Evolutionary conservation across 37 sponge, comb jelly and placozoan genomes (phyloP), one percentile per base, ranked within the genome.

Genomic region (Ianthella basta): DNA sequence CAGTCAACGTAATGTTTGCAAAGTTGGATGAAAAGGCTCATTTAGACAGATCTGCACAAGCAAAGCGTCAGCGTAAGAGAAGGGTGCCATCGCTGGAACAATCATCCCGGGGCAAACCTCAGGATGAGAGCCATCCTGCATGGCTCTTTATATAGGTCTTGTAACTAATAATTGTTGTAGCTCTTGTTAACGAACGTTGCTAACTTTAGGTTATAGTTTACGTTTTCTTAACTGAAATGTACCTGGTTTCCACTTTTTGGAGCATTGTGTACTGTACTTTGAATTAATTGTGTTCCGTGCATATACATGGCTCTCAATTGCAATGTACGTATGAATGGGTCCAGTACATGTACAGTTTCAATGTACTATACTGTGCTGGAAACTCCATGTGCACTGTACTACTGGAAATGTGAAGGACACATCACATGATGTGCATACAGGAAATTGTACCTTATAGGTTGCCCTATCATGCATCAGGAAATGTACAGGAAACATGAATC

Each of bases 361-460:
- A 61, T 44, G 50, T 8, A 44, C 50, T 44, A 44, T 44, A 61
- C 24, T 61, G 64, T 61, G 24, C 4, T 29, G 64, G 29, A 61
- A 61, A 61, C 29, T n/a, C 64, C 64, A 61, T 61, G 29, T 10
- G 14, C 29, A 29, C 64, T 61, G 29, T 61, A 61, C 24, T 6
- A 61, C 64, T 27, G 29, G 50, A 61, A 61, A 61, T 61, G 64
- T 61, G 12, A n/a, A 61, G 64, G 64, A 61, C 29, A 29, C 14
- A 10, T 27, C 64, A 61, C 5, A 61, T 61, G 24, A n/a, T 5
- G 27, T 2, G 14, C 29, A 61, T 61, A 61, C 64, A 61, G 64
- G 64, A 61, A 61, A 61, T 29, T 61, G 64, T 29, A 61, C 64
- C 24, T 61, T n/a, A 61, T 29, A 61, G 24, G 24, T 61, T 61